These are phyloP conservation scores for Pyrocoelia pectoralis DNA, from an alignment of 2,888 invertebrate genomes.

Conservation along the genomic window DNA sequence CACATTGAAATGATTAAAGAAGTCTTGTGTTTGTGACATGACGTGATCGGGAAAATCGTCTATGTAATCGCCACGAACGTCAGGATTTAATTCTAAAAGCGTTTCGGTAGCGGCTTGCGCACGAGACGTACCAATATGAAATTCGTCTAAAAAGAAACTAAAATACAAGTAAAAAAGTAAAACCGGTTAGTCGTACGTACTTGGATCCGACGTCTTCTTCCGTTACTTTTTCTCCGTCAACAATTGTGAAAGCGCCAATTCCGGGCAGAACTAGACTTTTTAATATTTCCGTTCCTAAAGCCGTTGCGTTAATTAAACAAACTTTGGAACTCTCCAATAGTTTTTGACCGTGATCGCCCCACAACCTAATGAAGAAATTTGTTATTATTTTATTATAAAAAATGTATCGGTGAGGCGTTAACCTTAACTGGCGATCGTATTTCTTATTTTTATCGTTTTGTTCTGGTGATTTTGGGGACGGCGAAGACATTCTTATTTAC, in stretches of 20 bases:
- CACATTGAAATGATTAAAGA: conserved; percentile 86
- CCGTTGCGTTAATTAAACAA: conserved; percentile 93
- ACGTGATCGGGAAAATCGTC: conserved; percentile 89
- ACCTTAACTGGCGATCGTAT: conserved; percentile 76
- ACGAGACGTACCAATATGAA: conserved; percentile 82
- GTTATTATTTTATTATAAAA: neutral
- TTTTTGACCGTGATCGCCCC: conserved; percentile 98
- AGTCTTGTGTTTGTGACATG: conserved; percentile 84
- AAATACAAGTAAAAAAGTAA: neutral
- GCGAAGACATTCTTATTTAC: conserved; percentile 65
- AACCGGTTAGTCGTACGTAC: conserved; percentile 61
- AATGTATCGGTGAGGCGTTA: conserved; percentile 20
- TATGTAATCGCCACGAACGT: conserved; percentile 91
- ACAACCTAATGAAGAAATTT: conserved; percentile 71
- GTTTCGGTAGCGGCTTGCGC: conserved; percentile 85
- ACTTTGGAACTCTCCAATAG: conserved; percentile 89
- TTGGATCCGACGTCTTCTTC: conserved; percentile 95
- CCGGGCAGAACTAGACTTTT: conserved; percentile 97
- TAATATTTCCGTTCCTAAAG: conserved; percentile 92
- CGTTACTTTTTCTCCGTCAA: conserved; percentile 86
- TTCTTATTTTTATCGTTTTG: conserved; percentile 74
- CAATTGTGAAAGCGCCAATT: conserved; percentile 89
- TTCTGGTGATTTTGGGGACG: conserved; percentile 71
- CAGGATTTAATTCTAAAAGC: conserved; percentile 89
- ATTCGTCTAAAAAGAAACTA: conserved; percentile 89